Evolutionary conservation across 2,888 invertebrate species (phyloP).

Genomic region (Caenorhabditis uteleia): DNA sequence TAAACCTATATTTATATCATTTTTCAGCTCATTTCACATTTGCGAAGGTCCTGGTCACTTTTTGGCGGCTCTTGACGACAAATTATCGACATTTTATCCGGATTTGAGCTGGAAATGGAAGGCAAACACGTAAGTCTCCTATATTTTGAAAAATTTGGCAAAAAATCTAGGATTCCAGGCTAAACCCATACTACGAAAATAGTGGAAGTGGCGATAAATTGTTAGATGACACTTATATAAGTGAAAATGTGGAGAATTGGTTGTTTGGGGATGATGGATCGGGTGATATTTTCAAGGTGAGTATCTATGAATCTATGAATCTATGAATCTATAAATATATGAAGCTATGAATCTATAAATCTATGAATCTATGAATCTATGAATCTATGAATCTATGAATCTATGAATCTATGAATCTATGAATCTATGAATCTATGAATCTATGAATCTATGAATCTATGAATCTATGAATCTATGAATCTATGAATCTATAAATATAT

Average conservation of each 20-base stretch:
- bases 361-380: too few relatives aligned
- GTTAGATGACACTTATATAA: slow-evolving; percentile 37
- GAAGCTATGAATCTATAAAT: too few relatives aligned
- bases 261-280: slow-evolving; percentile 19
- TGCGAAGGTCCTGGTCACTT: slow-evolving; percentile 50
- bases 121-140: slow-evolving; percentile 32
- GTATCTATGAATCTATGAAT: too few relatives aligned
- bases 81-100: slow-evolving; percentile 6
- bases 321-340: too few relatives aligned
- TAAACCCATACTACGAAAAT: slow-evolving; percentile 41
- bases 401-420: too few relatives aligned
- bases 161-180: slow-evolving; percentile 13
- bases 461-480: too few relatives aligned
- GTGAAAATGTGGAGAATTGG: slow-evolving; percentile 17
- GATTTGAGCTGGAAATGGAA: slow-evolving; percentile 31
- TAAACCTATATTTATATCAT: too few relatives aligned
- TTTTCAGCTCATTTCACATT: slow-evolving; percentile 35
- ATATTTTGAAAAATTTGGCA: not conserved
- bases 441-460: too few relatives aligned
- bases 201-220: slow-evolving; percentile 16
- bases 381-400: too few relatives aligned
- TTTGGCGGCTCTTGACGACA: slow-evolving; percentile 23
- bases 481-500: too few relatives aligned
- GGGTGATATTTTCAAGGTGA: slow-evolving; percentile 37
- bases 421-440: too few relatives aligned